Evolutionary conservation across 2,797 vertebrate species (phyloP).

Genomic region (Dryobates pubescens): DNA sequence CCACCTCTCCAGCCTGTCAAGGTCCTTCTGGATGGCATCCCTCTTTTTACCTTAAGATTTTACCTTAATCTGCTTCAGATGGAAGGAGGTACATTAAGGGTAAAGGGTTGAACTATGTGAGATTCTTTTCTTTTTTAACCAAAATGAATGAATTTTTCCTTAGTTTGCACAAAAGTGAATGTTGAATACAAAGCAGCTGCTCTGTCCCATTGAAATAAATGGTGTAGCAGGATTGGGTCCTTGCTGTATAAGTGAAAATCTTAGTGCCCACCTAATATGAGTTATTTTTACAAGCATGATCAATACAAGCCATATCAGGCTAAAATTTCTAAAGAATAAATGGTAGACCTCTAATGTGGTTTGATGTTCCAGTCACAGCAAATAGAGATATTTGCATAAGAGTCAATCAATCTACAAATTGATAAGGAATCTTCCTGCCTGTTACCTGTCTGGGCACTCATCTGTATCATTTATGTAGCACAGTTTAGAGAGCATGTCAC

Average conservation of each 20-base stretch:
- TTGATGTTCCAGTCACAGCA: neutral
- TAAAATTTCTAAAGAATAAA: neutral
- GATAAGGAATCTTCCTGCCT: neutral
- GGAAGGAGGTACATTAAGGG: neutral
- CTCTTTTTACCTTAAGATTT: neutral
- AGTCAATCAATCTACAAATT: accelerated
- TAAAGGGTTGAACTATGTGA: neutral
- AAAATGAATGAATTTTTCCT: neutral
- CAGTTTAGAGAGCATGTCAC: neutral
- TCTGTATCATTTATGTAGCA: neutral
- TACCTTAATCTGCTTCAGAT: neutral
- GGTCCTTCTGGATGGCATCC: too few relatives aligned
- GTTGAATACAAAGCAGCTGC: neutral
- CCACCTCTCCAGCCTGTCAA: too few relatives aligned
- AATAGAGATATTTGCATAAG: neutral
- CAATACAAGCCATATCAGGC: neutral
- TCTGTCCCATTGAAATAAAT: neutral
- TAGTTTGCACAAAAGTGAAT: neutral
- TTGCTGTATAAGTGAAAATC: neutral
- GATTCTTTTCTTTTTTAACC: neutral
- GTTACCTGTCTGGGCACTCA: accelerated
- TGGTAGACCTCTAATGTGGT: neutral
- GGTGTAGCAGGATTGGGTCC: neutral
- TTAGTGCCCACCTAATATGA: neutral
- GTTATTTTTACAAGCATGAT: neutral